These are phyloP conservation scores for Nemopilema nomurai DNA, from an alignment of 30 jellyfish, hydroid and myxozoan genomes.

Conservation along the genomic window DNA sequence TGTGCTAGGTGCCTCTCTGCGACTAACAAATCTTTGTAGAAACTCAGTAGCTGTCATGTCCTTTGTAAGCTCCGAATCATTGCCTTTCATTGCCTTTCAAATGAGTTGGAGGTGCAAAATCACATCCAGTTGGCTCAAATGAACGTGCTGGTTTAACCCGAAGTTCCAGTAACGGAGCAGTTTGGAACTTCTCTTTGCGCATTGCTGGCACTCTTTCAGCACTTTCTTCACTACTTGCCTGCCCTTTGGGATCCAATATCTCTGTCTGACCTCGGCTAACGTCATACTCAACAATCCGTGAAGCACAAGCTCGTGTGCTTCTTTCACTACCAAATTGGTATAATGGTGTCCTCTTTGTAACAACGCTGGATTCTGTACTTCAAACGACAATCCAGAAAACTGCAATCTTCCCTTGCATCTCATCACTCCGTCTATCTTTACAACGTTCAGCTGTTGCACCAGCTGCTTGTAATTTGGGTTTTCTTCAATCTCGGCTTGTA, in stretches of 20 bases:
- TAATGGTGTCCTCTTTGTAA: constrained; percentile 37
- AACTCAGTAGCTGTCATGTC: constrained; percentile 66
- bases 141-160: constrained; percentile 60
- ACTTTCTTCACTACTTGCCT: constrained; percentile 1
- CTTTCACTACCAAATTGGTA: constrained; percentile 31
- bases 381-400: no score
- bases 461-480: neutral
- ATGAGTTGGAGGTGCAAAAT: constrained; percentile 43
- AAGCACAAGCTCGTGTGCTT: constrained; percentile 29
- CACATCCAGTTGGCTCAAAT: constrained; percentile 31
- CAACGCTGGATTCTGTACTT: constrained; percentile 28
- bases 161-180: constrained; percentile 44
- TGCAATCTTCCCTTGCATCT: constrained; percentile 46
- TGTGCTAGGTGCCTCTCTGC: constrained; percentile 50
- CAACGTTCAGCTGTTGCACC: constrained; percentile 29
- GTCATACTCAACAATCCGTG: constrained; percentile 38
- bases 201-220: neutral
- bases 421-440: constrained; percentile 32
- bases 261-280: constrained; percentile 26
- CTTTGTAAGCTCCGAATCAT: constrained; percentile 31
- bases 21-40: constrained; percentile 46
- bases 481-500: constrained; percentile 9
- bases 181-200: neutral
- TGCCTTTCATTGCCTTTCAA: constrained; percentile 31
- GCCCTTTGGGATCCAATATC: constrained; percentile 32